These are phyloP conservation scores for Phrynosoma platyrhinos DNA, from an alignment of 2,113 vertebrate species.

Conservation along the genomic window DNA sequence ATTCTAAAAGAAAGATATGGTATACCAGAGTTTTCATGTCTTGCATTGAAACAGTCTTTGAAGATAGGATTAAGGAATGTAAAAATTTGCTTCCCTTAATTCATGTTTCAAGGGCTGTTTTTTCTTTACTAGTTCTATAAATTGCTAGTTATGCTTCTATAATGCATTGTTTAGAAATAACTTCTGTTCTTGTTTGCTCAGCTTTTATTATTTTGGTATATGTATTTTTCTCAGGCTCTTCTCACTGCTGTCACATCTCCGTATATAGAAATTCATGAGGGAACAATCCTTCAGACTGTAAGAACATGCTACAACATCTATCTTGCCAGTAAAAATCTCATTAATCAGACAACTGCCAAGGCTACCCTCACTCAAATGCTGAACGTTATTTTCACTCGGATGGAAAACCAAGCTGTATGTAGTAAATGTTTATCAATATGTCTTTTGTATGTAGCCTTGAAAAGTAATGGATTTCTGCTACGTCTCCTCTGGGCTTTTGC, in stretches of 20 bases:
- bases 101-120: background rate
- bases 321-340: constrained; percentile 97
- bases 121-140: constrained; percentile 6
- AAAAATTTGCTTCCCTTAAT: background rate
- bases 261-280: constrained; percentile 96
- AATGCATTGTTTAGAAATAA: background rate
- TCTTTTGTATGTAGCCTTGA: constrained; percentile 14
- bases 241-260: constrained; percentile 95
- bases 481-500: background rate
- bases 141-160: background rate
- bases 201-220: constrained; percentile 10
- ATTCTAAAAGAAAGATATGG: background rate
- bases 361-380: constrained; percentile 98
- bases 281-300: constrained; percentile 94
- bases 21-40: background rate
- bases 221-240: constrained; percentile 84
- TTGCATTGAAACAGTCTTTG: background rate
- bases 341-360: constrained; percentile 99
- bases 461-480: constrained; percentile 1
- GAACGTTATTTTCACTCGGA: constrained; percentile 96
- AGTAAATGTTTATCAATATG: background rate
- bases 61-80: background rate
- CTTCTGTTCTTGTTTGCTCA: constrained; percentile 1
- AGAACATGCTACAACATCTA: constrained; percentile 99
- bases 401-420: constrained; percentile 97